phyloP scores from a whole-genome alignment of 2,797 vertebrate species.

The Schizopygopsis pylzovi region DNA sequence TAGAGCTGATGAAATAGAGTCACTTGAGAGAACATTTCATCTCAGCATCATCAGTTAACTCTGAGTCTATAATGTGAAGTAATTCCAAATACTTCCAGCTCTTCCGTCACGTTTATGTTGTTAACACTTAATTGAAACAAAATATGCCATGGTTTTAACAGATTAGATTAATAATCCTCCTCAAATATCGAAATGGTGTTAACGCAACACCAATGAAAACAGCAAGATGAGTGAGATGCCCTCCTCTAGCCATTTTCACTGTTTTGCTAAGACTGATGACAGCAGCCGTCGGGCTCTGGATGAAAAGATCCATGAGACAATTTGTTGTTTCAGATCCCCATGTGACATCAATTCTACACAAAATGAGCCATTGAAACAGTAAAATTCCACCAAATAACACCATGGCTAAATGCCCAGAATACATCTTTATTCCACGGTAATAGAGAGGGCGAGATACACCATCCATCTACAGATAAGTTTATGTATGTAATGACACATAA shows the following conservation, averaged over 20 bases:
- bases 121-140: not conserved
- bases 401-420: constrained; percentile 56
- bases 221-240: not conserved
- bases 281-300: constrained; percentile 15
- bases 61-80: not conserved
- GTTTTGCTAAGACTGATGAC: constrained; percentile 26
- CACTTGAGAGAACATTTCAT: not conserved
- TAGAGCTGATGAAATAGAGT: not conserved
- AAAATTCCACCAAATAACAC: constrained; percentile 54
- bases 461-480: constrained; percentile 12
- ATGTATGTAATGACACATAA: constrained; percentile 20
- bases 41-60: not conserved
- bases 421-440: constrained; percentile 61
- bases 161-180: not conserved
- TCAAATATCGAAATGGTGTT: not conserved
- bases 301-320: constrained; percentile 64
- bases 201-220: not conserved
- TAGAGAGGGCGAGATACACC: not conserved
- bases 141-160: not conserved
- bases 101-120: not conserved
- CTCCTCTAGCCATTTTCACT: not conserved
- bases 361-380: constrained; percentile 67
- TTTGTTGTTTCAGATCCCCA: constrained; percentile 63
- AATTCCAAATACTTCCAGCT: not conserved
- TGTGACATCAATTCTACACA: constrained; percentile 66